A percentile compares a stretch with the other conserved stretches of the same genome.
Conservation (phyloP, 2,113 vertebrate species). For the Gymnarchus niloticus region DNA sequence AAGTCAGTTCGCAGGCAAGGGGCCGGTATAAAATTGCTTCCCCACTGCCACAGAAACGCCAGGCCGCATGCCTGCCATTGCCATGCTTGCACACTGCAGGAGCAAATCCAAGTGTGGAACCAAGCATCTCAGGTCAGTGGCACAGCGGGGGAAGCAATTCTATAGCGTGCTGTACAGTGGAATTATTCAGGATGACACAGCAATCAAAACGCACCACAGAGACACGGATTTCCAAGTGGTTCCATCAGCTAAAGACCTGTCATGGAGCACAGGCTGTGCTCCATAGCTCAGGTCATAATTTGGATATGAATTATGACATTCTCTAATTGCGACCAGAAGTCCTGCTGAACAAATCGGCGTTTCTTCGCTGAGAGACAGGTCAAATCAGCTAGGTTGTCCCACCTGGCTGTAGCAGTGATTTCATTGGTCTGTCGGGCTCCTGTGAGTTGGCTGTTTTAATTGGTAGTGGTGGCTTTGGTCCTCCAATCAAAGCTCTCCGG, state of each 20-base stretch:
- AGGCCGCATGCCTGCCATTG: constrained; percentile 29
- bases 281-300: background rate
- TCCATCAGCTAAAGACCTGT: background rate
- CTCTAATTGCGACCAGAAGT: background rate
- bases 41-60: constrained; percentile 31
- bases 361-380: background rate
- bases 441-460: background rate
- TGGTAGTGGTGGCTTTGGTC: background rate
- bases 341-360: background rate
- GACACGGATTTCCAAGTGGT: background rate
- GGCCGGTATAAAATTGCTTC: constrained; percentile 37
- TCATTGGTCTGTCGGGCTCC: background rate
- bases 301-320: background rate
- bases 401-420: background rate
- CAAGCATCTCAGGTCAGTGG: constrained; percentile 34
- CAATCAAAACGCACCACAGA: background rate
- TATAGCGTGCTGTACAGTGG: constrained; percentile 23
- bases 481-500: background rate
- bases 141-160: constrained; percentile 34
- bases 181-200: constrained; percentile 10
- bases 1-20: constrained; percentile 30
- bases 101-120: constrained; percentile 38
- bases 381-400: background rate
- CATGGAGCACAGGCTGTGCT: background rate
- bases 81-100: constrained; percentile 35